These are phyloP conservation scores for Sebastes kiyomatsui DNA, from an alignment of 2,797 vertebrate genomes.

Conservation along the genomic window DNA sequence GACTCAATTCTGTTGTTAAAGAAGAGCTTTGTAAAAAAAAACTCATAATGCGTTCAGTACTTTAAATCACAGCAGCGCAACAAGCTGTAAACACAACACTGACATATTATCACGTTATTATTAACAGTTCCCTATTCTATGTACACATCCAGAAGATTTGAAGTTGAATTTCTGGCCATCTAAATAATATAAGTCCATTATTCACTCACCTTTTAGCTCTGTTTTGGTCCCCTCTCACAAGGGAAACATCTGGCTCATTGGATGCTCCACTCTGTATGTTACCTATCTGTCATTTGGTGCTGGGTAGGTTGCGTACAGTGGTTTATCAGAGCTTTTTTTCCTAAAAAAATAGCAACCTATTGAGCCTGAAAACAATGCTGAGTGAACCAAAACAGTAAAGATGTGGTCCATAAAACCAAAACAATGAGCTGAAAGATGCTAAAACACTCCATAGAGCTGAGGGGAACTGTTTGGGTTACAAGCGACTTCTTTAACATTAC, in stretches of 20 bases:
- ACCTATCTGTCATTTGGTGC: not conserved
- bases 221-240: not conserved
- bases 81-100: no score
- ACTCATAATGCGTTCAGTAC: no score
- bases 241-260: not conserved
- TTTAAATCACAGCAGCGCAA: no score
- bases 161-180: not conserved
- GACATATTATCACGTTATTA: no score
- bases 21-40: no score
- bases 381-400: not conserved
- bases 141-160: no score
- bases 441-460: not conserved
- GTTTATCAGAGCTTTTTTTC: no score
- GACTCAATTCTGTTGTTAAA: no score
- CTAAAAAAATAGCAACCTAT: no score
- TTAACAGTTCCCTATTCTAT: no score
- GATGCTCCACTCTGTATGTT: not conserved
- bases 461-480: not conserved
- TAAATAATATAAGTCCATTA: not conserved
- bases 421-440: not conserved
- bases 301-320: rapidly evolving
- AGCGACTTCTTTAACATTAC: not conserved
- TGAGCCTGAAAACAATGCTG: not conserved
- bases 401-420: not conserved
- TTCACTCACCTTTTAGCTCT: not conserved